phyloP scores from a whole-genome alignment of 2,797 vertebrate species.

The Dermochelys coriacea region DNA sequence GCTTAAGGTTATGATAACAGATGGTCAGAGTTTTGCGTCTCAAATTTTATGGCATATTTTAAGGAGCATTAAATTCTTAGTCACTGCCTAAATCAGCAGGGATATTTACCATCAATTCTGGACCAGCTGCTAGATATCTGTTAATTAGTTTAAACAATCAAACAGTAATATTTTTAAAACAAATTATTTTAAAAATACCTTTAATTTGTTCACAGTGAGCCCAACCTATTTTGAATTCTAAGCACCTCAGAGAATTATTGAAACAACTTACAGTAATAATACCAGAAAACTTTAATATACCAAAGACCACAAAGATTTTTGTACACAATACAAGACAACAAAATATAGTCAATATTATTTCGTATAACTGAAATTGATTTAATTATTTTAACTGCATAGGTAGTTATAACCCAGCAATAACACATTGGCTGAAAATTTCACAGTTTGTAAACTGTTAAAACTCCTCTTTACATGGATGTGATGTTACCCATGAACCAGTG shows the following conservation, averaged over 20 bases:
- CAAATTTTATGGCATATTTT: slow-evolving; percentile 72
- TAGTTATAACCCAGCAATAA: neutral
- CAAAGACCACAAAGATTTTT: neutral
- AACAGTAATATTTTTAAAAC: slow-evolving; percentile 32
- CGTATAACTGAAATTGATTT: neutral
- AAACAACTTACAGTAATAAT: slow-evolving; percentile 2
- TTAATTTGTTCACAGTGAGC: slow-evolving; percentile 39
- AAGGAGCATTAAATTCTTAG: slow-evolving; percentile 69
- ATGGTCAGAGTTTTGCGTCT: slow-evolving; percentile 63
- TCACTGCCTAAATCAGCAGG: slow-evolving; percentile 64
- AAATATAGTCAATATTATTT: neutral
- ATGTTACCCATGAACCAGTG: neutral
- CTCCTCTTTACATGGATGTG: neutral
- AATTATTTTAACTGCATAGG: neutral
- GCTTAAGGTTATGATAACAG: slow-evolving; percentile 52
- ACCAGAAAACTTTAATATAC: neutral
- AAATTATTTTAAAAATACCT: slow-evolving; percentile 42
- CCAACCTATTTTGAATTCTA: slow-evolving; percentile 50
- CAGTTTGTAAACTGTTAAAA: neutral
- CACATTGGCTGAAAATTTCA: neutral
- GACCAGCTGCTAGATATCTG: slow-evolving; percentile 58
- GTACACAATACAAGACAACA: neutral
- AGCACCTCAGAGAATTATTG: slow-evolving; percentile 33
- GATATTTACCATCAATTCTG: slow-evolving; percentile 67
- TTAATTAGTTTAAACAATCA: slow-evolving; percentile 73